These are phyloP conservation scores for Diadophis punctatus DNA, from an alignment of 2,113 vertebrate genomes.

Conservation along the genomic window DNA sequence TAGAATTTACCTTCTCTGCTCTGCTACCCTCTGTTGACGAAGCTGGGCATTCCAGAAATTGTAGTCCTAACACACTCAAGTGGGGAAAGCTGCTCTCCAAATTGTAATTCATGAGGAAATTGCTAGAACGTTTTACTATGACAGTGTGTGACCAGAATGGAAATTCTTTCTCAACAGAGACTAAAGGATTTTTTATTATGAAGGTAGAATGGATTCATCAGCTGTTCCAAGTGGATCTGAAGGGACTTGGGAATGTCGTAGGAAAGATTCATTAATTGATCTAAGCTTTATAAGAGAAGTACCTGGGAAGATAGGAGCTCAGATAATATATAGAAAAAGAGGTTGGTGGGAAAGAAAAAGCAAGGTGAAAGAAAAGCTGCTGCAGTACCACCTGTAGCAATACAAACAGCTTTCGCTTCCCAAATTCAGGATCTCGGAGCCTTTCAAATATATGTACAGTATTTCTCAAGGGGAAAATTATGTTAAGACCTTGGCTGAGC, in stretches of 20 bases:
- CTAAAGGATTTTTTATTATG: not conserved
- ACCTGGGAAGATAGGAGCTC: not conserved
- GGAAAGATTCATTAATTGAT: not conserved
- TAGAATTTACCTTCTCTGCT: not conserved
- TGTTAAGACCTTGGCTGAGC: not conserved
- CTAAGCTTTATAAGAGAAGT: not conserved
- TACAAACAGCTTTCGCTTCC: not conserved
- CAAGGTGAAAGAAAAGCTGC: not conserved
- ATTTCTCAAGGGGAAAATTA: not conserved
- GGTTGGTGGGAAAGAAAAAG: not conserved
- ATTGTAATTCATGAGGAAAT: not conserved
- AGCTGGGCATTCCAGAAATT: not conserved
- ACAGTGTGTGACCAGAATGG: not conserved
- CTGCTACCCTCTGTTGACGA: not conserved
- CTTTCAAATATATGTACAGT: not conserved
- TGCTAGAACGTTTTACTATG: not conserved
- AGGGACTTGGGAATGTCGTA: not conserved
- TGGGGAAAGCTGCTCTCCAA: not conserved
- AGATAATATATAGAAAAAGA: not conserved
- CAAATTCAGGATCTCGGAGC: not conserved
- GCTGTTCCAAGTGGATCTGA: not conserved
- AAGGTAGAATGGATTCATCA: not conserved
- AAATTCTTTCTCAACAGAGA: not conserved
- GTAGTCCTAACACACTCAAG: not conserved
- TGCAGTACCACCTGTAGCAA: not conserved